Base-by-base conservation (phyloP, 2,888 invertebrate genomes). In the Eubasilissa splendida region DNA sequence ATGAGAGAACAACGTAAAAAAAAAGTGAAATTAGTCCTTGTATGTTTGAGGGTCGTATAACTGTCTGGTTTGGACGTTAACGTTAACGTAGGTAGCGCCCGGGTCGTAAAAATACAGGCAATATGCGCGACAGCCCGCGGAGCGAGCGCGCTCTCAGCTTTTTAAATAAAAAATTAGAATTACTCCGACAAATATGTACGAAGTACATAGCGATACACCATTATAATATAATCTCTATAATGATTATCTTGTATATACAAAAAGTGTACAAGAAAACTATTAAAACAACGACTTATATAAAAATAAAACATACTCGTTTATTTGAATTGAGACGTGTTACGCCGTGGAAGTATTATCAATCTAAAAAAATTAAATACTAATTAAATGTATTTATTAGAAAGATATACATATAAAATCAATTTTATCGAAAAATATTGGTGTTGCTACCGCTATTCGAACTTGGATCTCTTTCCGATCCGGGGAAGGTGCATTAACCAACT, bases 21-120 rank as follows among this genome's bases (percentile, higher is more conserved):
- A 68, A 12, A 68, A 14, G 68, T 42, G 42, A 68, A 68, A 68
- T 68, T 50, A 68, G 52, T 14, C 68, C n/a, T 33, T 52, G 52
- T 52, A 68, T 50, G 68, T 68, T 68, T 68, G 12, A 68, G 68
- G 68, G 50, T 50, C 68, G n/a, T n/a, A 68, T 68, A 68, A 68
- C 68, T 42, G 68, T 52, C 50, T 68, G 68, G 14, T 68, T 14
- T 50, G 42, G 14, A 68, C 68, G 52, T 68, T 33, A 63, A 63
- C 12, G 63, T 7, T 63, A 63, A 63, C 63, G 63, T 63, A 63
- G 63, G 63, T 63, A 63, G 33, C 31, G 63, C 12, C 9, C 7
- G 42, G 12, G 22, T 63, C 63, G 63, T 63, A 63, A 63, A 63
- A 22, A 31, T 63, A 31, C 22, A 22, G 33, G 63, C 63, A 31